These are phyloP conservation scores for Uropsilus gracilis DNA, from an alignment of 2,113 vertebrate species.

Conservation along the genomic window DNA sequence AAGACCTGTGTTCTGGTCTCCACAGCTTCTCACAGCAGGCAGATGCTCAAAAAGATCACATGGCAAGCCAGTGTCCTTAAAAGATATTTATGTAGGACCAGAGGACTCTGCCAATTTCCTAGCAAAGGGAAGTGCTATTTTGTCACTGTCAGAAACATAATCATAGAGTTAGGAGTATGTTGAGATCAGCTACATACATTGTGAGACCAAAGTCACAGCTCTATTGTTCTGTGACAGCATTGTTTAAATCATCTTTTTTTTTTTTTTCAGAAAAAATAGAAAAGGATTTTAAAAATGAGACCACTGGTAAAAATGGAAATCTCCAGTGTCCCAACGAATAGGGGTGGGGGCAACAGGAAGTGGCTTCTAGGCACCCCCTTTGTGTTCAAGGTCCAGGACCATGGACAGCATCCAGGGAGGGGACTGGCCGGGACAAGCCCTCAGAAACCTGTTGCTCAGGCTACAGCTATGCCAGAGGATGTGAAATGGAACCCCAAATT, in stretches of 20 bases:
- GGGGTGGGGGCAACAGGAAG: background rate
- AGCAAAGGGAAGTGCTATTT: background rate
- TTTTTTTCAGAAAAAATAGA: background rate
- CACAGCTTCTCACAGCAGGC: background rate
- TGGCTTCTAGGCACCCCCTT: background rate
- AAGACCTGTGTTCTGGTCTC: background rate
- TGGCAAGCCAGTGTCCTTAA: background rate
- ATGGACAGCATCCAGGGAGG: slow-evolving; percentile 30
- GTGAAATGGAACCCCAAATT: background rate
- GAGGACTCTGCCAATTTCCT: background rate
- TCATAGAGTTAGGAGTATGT: background rate
- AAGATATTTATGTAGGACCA: background rate
- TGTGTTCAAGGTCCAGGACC: background rate
- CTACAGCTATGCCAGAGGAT: background rate
- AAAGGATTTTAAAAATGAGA: slow-evolving; percentile 17
- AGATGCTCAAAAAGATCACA: background rate
- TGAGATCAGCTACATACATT: slow-evolving; percentile 41
- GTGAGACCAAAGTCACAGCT: slow-evolving; percentile 20
- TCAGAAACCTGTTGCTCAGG: background rate
- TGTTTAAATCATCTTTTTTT: background rate
- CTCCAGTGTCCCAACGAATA: background rate
- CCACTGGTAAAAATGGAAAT: background rate
- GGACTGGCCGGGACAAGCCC: background rate
- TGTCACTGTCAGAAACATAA: background rate
- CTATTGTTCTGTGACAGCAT: slow-evolving; percentile 14